phyloP scores from a whole-genome alignment of 1,140 invertebrate genomes.

The Bombus huntii region DNA sequence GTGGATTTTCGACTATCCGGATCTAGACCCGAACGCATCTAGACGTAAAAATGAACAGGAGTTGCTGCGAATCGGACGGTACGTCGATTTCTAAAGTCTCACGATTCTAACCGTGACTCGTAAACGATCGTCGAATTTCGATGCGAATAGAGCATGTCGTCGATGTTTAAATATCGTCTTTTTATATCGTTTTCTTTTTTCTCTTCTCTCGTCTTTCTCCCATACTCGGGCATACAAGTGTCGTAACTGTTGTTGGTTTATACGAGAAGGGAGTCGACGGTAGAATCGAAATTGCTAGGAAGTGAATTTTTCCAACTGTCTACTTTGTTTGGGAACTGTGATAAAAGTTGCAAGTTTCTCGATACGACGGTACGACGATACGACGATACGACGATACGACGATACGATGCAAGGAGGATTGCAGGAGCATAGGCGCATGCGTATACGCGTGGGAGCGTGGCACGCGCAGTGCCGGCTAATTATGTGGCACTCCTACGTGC shows the following conservation, averaged over 20 bases:
- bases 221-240: background rate
- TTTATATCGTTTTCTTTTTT: background rate
- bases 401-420: background rate
- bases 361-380: background rate
- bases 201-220: fast-evolving
- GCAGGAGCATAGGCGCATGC: constrained; percentile 5
- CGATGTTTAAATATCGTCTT: too few relatives aligned
- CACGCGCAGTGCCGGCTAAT: constrained; percentile 65
- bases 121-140: background rate
- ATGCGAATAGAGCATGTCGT: background rate
- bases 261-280: background rate
- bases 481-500: constrained; percentile 67
- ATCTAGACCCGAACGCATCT: too few relatives aligned
- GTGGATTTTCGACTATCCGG: background rate
- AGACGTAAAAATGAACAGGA: background rate
- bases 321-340: background rate
- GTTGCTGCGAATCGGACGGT: background rate
- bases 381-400: background rate
- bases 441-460: constrained; percentile 48
- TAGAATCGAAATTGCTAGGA: background rate
- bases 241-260: background rate
- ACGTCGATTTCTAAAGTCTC: background rate
- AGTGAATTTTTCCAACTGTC: background rate
- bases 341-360: background rate
- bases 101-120: background rate